Percentiles rank a stretch among this genome's conserved stretches.
phyloP scores from a whole-genome alignment of 2,888 invertebrate species.

The Lamellibrachia satsuma region DNA sequence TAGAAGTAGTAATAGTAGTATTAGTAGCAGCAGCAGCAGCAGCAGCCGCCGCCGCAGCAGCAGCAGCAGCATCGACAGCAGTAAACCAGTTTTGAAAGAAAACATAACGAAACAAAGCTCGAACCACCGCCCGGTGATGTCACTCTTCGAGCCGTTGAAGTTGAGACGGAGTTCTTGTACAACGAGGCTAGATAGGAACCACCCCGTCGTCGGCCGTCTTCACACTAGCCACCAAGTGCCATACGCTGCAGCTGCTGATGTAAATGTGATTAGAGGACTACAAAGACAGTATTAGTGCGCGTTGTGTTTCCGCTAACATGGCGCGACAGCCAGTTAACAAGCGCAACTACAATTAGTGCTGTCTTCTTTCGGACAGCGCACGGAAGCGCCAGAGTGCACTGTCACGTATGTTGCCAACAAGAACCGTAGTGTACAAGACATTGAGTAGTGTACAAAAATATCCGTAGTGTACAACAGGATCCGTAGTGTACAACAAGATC shows the following conservation, averaged over 20 bases:
- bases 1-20: too few relatives aligned
- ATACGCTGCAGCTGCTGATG: not conserved
- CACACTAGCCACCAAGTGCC: not conserved
- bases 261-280: slow-evolving; percentile 1
- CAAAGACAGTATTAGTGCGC: not conserved
- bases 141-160: not conserved
- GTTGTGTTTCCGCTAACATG: not conserved
- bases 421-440: not conserved
- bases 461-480: not conserved
- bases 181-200: too few relatives aligned
- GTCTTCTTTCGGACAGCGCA: not conserved
- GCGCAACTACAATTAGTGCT: not conserved
- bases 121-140: not conserved
- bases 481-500: not conserved
- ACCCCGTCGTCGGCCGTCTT: not conserved
- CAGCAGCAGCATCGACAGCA: too few relatives aligned
- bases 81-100: not conserved
- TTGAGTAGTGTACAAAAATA: not conserved
- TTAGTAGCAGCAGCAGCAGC: too few relatives aligned
- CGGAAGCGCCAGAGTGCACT: not conserved
- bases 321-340: not conserved
- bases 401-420: not conserved
- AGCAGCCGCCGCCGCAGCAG: too few relatives aligned
- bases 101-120: not conserved
- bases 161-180: not conserved